phyloP scores from a whole-genome alignment of 64 coral and sea anemone genomes.

The Stichodactyla mertensii region DNA sequence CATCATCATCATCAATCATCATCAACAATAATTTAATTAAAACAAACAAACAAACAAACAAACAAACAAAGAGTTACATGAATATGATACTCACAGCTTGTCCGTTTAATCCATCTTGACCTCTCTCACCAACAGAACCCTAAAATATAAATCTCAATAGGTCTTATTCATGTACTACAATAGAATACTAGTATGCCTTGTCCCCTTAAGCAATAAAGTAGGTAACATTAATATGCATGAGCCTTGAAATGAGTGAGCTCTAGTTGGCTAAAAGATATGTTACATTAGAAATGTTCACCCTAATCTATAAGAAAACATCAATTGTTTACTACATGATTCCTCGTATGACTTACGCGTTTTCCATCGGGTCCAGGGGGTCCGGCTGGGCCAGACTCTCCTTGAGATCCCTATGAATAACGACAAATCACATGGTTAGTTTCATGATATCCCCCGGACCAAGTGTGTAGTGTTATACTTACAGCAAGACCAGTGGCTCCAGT shows the following conservation, averaged over 20 bases:
- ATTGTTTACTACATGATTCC: too few species aligned
- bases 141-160: neutral
- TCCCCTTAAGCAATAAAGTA: too few species aligned
- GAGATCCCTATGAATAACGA: slow-evolving; percentile 16
- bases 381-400: slow-evolving; percentile 36
- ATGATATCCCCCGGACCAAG: neutral
- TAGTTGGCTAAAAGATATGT: too few species aligned
- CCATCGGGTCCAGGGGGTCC: slow-evolving; percentile 55
- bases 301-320: too few species aligned
- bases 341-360: slow-evolving; percentile 32
- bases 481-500: slow-evolving; percentile 30
- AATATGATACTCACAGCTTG: slow-evolving; percentile 4
- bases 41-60: too few species aligned
- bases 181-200: too few species aligned
- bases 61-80: neutral
- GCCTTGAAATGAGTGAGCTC: too few species aligned
- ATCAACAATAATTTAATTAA: too few species aligned
- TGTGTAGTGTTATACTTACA: slow-evolving; percentile 21
- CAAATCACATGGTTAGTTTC: neutral
- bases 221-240: too few species aligned
- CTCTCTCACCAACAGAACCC: slow-evolving; percentile 40
- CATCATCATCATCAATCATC: too few species aligned
- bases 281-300: too few species aligned
- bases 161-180: too few species aligned
- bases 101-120: slow-evolving; percentile 47